A percentile compares a stretch with the other conserved stretches of the same genome.
These are phyloP conservation scores for Cyaniris semiargus DNA, from an alignment of 2,888 invertebrate species.

Conservation along the genomic window DNA sequence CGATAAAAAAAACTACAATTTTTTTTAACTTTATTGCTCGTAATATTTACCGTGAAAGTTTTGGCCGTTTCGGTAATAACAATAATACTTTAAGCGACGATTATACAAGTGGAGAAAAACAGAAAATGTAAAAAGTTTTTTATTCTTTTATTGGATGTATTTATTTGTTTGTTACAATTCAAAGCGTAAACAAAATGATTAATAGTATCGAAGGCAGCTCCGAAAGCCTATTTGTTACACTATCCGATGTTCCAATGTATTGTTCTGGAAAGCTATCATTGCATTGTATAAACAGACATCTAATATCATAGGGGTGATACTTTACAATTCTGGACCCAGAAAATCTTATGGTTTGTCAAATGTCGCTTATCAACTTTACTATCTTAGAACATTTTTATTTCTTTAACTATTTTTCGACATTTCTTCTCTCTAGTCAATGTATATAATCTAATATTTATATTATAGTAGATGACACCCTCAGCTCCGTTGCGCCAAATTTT, in stretches of 20 bases:
- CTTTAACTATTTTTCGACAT: no score
- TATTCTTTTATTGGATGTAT: conserved; percentile 29
- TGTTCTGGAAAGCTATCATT: conserved; percentile 25
- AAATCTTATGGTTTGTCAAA: background rate
- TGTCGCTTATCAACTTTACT: background rate
- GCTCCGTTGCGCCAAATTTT: no score
- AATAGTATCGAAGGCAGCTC: conserved; percentile 39
- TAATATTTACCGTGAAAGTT: conserved; percentile 5
- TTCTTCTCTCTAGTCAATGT: no score
- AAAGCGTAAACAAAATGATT: conserved; percentile 50
- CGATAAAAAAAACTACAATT: background rate
- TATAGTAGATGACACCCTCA: no score
- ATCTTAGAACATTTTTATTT: no score
- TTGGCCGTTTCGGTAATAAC: conserved; percentile 23
- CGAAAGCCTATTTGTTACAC: conserved; percentile 22
- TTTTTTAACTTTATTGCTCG: background rate
- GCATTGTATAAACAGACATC: conserved; percentile 5
- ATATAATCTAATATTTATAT: no score
- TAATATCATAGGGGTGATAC: background rate
- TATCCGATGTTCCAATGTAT: conserved; percentile 17
- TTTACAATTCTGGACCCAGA: background rate
- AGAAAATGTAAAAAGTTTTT: conserved; percentile 27
- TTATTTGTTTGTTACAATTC: conserved; percentile 31
- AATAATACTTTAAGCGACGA: conserved; percentile 13
- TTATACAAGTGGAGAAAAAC: conserved; percentile 17